Evolutionary conservation across 2,113 vertebrate species (phyloP).

Genomic region (Crotalus helleri): DNA sequence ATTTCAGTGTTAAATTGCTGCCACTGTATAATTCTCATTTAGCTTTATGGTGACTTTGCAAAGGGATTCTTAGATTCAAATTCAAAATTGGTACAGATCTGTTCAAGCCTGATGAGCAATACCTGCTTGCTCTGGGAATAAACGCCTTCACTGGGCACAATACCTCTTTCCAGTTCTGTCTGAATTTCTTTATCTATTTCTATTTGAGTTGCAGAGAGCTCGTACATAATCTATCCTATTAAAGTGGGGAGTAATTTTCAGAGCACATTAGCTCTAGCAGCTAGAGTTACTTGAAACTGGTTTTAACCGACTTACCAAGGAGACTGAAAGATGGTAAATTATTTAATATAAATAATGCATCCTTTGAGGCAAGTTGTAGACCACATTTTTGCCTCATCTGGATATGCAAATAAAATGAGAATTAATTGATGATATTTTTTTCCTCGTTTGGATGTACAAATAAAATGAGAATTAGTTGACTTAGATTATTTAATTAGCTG

Average conservation of each 20-base stretch:
- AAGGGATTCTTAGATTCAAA: background rate
- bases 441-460: background rate
- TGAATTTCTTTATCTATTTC: background rate
- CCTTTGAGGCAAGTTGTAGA: background rate
- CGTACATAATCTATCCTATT: background rate
- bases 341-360: background rate
- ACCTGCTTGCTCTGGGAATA: background rate
- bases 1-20: background rate
- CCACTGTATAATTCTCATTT: background rate
- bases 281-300: background rate
- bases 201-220: background rate
- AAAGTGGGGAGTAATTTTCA: conserved; percentile 8
- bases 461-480: background rate
- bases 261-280: background rate
- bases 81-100: background rate
- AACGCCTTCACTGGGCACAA: background rate
- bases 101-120: background rate
- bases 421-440: background rate
- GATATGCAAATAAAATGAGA: background rate
- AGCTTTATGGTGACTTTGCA: background rate
- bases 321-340: background rate
- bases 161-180: background rate
- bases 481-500: background rate
- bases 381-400: background rate
- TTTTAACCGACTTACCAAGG: conserved; percentile 15